Conservation (phyloP, 2,113 vertebrate species). For the Rhabdomys dilectus region DNA sequence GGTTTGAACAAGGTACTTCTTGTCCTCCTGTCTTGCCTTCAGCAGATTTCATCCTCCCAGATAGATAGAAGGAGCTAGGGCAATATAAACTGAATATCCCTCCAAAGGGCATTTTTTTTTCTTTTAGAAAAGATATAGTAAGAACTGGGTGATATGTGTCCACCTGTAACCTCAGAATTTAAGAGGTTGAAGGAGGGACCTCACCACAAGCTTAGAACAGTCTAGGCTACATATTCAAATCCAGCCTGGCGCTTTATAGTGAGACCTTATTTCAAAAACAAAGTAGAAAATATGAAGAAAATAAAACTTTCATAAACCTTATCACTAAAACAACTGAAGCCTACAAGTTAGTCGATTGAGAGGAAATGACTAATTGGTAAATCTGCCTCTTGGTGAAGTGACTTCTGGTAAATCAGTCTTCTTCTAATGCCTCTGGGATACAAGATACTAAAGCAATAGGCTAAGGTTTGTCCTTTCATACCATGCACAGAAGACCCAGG, state of each 20-base stretch:
- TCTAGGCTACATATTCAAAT: neutral
- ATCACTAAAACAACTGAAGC: neutral
- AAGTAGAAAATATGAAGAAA: neutral
- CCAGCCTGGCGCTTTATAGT: neutral
- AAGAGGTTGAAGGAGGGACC: neutral
- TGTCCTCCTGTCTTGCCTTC: neutral
- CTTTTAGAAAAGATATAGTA: neutral
- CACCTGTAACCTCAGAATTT: neutral
- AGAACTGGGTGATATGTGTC: neutral
- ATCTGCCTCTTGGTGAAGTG: neutral
- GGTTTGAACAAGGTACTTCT: neutral
- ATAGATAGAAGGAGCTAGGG: neutral
- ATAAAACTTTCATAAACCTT: neutral
- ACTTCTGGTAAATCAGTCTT: neutral
- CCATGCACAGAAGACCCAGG: neutral
- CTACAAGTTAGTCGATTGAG: neutral
- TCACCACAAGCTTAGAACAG: neutral
- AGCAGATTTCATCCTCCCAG: neutral
- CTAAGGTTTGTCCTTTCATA: neutral
- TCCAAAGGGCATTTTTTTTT: neutral
- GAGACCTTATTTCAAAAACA: neutral
- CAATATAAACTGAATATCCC: neutral
- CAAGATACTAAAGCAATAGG: neutral
- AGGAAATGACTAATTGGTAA: neutral
- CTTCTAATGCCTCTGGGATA: neutral